Percentiles rank a stretch among this genome's conserved stretches.
Evolutionary conservation across 2,797 vertebrate genomes (phyloP).

Genomic region (Setipinna tenuifilis): DNA sequence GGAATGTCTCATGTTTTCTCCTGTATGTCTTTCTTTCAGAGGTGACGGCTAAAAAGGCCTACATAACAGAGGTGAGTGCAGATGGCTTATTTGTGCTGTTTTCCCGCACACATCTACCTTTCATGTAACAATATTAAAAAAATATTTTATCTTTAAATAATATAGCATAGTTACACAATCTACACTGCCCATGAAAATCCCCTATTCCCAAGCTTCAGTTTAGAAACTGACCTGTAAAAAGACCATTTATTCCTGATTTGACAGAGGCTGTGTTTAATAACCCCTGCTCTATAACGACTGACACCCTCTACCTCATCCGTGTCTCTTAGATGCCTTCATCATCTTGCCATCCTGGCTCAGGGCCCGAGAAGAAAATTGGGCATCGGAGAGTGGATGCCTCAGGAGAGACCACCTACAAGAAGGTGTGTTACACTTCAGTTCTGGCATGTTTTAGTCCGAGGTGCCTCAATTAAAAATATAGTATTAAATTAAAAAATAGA

Average conservation of each 20-base stretch:
- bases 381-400: conserved; percentile 93
- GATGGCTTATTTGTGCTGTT: not conserved
- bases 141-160: not conserved
- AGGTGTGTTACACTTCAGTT: conserved; percentile 71
- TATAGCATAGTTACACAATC: not conserved
- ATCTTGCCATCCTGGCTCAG: conserved; percentile 74
- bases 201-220: not conserved
- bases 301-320: not conserved
- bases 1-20: not conserved
- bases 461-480: too few relatives aligned
- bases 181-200: not conserved
- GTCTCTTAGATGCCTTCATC: conserved; percentile 77
- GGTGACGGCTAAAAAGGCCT: conserved; percentile 50
- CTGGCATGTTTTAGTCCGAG: too few relatives aligned
- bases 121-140: not conserved
- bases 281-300: not conserved
- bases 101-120: not conserved
- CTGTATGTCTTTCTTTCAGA: conserved; percentile 50
- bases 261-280: not conserved
- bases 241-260: not conserved
- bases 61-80: conserved; percentile 54
- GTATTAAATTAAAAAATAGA: too few relatives aligned
- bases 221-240: not conserved
- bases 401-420: conserved; percentile 97
- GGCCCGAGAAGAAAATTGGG: conserved; percentile 91